phyloP scores from a whole-genome alignment of 2,797 vertebrate genomes.

The Eulemur albifrons region DNA sequence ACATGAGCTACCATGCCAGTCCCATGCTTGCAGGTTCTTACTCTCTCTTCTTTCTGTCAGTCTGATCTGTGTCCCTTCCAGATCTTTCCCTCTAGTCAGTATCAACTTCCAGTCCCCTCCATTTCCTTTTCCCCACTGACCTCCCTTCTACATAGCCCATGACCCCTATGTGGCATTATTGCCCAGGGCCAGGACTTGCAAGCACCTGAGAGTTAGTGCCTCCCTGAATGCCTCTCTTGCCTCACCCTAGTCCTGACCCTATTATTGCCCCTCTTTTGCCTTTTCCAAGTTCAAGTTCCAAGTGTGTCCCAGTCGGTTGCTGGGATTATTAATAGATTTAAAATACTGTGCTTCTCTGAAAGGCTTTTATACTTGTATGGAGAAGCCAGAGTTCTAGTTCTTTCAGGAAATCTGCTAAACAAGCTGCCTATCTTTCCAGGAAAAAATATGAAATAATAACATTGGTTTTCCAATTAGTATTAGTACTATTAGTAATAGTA shows the following conservation, averaged over 20 bases:
- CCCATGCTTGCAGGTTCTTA: background rate
- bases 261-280: background rate
- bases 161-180: background rate
- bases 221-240: background rate
- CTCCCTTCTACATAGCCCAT: background rate
- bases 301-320: background rate
- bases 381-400: background rate
- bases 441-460: background rate
- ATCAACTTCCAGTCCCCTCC: background rate
- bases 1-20: no score
- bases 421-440: background rate
- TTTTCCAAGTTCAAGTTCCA: slow-evolving; percentile 18
- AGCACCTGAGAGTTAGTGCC: background rate
- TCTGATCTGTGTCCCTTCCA: background rate
- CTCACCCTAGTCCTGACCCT: background rate
- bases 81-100: background rate
- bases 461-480: background rate
- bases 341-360: background rate
- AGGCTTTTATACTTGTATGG: background rate
- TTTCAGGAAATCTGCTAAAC: slow-evolving; percentile 29
- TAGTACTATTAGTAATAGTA: background rate
- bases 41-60: background rate
- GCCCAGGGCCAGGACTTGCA: background rate
- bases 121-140: background rate
- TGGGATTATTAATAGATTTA: background rate